These are phyloP conservation scores for Tachypleus tridentatus DNA, from an alignment of 1,140 invertebrate genomes.

Conservation along the genomic window DNA sequence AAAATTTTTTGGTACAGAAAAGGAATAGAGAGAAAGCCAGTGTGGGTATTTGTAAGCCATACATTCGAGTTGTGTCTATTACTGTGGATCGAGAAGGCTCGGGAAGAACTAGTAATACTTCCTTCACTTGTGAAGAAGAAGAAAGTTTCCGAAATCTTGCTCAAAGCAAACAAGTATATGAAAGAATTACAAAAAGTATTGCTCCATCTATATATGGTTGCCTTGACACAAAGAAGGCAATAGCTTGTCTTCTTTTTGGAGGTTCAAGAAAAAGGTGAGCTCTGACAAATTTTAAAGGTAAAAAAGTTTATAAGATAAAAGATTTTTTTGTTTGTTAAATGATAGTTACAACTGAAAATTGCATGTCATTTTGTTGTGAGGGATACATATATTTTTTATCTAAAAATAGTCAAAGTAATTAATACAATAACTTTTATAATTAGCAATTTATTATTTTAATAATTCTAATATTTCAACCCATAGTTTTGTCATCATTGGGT, in stretches of 20 bases:
- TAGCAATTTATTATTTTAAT: no score
- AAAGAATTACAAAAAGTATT: conserved; percentile 77
- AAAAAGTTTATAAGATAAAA: conserved; percentile 3
- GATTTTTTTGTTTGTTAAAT: neutral
- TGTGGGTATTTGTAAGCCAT: conserved; percentile 84
- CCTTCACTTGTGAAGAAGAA: conserved; percentile 73
- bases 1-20: conserved; percentile 31
- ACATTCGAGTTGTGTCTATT: conserved; percentile 88
- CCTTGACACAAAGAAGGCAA: conserved; percentile 92
- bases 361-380: no score
- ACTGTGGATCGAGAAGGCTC: conserved; percentile 68
- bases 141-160: conserved; percentile 79
- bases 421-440: no score
- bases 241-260: conserved; percentile 90
- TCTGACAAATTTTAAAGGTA: conserved; percentile 23
- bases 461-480: no score
- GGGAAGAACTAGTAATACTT: conserved; percentile 44
- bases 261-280: conserved; percentile 46
- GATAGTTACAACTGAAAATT: conserved; percentile 3
- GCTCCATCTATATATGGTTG: conserved; percentile 96
- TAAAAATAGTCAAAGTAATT: no score
- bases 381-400: no score
- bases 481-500: no score
- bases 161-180: conserved; percentile 71
- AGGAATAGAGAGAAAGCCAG: conserved; percentile 68